A percentile compares a stretch with the other conserved stretches of the same genome.
Evolutionary conservation across 2,113 vertebrate species (phyloP).

Genomic region (Gobio gobio): DNA sequence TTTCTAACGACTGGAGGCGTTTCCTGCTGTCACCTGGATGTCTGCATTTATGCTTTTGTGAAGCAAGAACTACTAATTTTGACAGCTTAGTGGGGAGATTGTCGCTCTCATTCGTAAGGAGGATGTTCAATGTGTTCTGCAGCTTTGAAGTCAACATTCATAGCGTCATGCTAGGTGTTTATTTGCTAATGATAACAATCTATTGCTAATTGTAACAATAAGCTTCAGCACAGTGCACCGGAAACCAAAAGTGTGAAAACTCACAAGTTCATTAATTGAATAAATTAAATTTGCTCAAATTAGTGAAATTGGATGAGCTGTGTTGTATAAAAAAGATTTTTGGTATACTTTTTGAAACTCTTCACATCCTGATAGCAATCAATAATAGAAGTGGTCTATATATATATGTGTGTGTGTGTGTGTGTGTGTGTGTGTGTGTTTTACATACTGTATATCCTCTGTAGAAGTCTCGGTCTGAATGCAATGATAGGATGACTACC

Average conservation of each 20-base stretch:
- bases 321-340: neutral
- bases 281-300: no score
- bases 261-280: no score
- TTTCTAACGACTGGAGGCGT: neutral
- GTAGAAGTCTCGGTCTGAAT: no score
- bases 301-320: neutral
- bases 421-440: no score
- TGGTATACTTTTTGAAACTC: no score
- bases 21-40: conserved; percentile 27
- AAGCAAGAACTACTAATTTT: conserved; percentile 4
- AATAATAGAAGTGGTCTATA: no score
- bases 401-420: no score
- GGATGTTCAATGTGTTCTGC: neutral
- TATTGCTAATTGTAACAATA: neutral
- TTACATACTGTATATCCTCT: no score
- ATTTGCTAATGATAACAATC: neutral
- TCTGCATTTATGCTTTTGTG: neutral
- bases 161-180: neutral
- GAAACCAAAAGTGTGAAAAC: no score
- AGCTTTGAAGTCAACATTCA: neutral
- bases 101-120: neutral
- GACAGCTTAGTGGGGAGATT: neutral
- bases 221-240: no score
- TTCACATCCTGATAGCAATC: no score
- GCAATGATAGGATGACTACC: no score